Conservation (phyloP, 35 echinoderm and acorn worm species). For the Apostichopus californicus region DNA sequence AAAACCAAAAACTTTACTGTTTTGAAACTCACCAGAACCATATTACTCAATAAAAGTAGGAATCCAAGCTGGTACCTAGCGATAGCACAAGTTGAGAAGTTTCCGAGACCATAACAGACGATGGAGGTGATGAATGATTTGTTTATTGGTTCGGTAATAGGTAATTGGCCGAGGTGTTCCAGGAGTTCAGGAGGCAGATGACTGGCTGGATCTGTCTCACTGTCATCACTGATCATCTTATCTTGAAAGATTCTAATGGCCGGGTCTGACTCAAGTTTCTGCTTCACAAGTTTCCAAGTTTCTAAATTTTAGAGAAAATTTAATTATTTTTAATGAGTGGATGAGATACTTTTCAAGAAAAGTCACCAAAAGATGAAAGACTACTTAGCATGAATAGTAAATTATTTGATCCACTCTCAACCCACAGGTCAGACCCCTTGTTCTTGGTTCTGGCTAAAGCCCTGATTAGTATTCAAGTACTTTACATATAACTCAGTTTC, state of each 20-base stretch:
- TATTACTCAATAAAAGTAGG: conserved; percentile 64
- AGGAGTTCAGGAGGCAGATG: conserved; percentile 31
- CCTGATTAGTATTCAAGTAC: too few species aligned
- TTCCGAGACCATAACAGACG: conserved; percentile 96
- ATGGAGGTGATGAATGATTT: conserved; percentile 34
- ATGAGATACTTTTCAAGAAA: too few species aligned
- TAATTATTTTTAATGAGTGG: not conserved
- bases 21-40: conserved; percentile 52
- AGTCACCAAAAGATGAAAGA: too few species aligned
- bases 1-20: too few species aligned
- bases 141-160: not conserved
- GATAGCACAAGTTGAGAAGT: conserved; percentile 75
- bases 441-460: too few species aligned
- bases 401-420: too few species aligned
- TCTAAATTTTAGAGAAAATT: not conserved
- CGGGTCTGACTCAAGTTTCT: conserved; percentile 17
- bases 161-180: not conserved
- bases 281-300: conserved; percentile 49
- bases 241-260: not conserved
- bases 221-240: not conserved
- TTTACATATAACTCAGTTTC: too few species aligned
- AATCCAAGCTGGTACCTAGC: conserved; percentile 89
- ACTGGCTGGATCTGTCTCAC: not conserved
- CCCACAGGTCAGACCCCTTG: too few species aligned
- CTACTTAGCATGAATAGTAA: too few species aligned